Percentiles rank a stretch among this genome's conserved stretches.
These are phyloP conservation scores for Myiozetetes cayanensis DNA, from an alignment of 2,113 vertebrate genomes.

Conservation along the genomic window DNA sequence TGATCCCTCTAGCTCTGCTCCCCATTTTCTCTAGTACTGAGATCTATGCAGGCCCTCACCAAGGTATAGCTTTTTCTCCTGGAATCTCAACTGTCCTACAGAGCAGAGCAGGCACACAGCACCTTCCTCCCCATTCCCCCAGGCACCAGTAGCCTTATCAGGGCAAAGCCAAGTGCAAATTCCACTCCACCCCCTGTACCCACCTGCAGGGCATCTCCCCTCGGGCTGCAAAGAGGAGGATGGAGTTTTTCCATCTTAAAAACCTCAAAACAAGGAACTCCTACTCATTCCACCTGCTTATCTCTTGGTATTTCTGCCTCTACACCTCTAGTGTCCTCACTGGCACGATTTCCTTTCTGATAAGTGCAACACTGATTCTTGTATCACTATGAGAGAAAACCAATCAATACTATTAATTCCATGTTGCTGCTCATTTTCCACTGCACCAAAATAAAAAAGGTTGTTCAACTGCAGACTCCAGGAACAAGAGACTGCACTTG, in stretches of 20 bases:
- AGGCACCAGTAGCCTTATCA: background rate
- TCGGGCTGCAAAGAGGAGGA: background rate
- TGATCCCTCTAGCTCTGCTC: background rate
- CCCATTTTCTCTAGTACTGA: background rate
- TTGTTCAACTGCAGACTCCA: background rate
- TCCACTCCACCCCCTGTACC: background rate
- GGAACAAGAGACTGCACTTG: background rate
- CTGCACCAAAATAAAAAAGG: background rate
- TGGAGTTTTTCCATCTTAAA: background rate
- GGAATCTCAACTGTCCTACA: fast-evolving
- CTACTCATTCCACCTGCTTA: background rate
- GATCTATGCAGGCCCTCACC: background rate
- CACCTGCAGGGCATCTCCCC: background rate
- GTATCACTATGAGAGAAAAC: background rate
- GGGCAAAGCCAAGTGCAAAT: background rate
- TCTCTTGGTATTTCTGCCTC: background rate
- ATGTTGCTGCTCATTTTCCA: background rate
- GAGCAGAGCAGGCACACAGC: background rate
- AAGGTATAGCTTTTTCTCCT: background rate
- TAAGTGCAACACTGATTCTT: background rate
- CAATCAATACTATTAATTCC: background rate
- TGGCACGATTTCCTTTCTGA: background rate
- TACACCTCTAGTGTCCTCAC: background rate
- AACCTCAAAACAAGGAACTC: background rate
- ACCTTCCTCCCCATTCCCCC: fast-evolving